Conservation (phyloP, 2,113 vertebrate species). For the Pseudorasbora parva region DNA sequence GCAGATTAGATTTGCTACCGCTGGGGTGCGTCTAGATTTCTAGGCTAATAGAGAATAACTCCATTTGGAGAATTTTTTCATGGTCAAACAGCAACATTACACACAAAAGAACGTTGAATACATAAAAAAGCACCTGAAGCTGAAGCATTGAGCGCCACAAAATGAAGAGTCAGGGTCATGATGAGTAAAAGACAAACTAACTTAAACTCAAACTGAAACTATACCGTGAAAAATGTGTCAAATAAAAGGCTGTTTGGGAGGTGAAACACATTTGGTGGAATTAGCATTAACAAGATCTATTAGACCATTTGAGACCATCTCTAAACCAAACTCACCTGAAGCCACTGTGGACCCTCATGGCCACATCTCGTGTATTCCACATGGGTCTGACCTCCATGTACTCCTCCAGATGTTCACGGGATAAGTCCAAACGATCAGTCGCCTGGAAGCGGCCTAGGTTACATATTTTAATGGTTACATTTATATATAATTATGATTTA, state of each 20-base stretch:
- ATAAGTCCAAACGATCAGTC: slow-evolving; percentile 79
- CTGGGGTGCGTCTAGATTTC: no score
- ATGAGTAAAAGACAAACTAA: background rate
- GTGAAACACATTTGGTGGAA: no score
- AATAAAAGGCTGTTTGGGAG: no score
- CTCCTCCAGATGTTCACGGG: slow-evolving; percentile 82
- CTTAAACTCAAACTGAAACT: no score
- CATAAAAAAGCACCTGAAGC: no score
- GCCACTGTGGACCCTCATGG: slow-evolving; percentile 84
- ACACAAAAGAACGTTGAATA: no score
- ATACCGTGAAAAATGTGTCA: no score
- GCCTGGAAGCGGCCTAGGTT: slow-evolving; percentile 84
- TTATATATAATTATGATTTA: background rate
- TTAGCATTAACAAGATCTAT: background rate
- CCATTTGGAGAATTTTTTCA: no score
- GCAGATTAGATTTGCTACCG: no score
- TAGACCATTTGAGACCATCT: background rate
- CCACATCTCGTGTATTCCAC: slow-evolving; percentile 90
- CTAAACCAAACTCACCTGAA: slow-evolving; percentile 79
- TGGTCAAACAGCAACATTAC: no score
- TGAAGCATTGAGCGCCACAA: no score
- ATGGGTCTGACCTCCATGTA: slow-evolving; percentile 82
- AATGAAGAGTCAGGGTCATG: background rate
- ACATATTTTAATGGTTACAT: background rate
- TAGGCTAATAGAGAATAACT: no score